Base-by-base conservation (phyloP, 2,113 vertebrate genomes). In the Dromaius novaehollandiae region DNA sequence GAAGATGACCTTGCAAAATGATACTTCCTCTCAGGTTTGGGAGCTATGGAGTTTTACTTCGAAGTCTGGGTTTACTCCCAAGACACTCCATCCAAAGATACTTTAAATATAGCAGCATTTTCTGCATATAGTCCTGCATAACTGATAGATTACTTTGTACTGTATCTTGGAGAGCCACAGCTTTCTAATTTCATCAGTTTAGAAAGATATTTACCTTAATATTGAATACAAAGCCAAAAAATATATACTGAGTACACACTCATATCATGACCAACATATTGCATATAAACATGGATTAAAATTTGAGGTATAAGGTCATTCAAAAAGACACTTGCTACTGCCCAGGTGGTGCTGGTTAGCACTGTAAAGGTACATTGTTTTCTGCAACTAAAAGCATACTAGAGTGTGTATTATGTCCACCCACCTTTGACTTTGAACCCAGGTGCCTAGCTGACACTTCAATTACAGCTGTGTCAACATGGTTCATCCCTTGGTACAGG, bases 281-380 rank as follows among this genome's bases (percentile, higher is more conserved):
- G 38, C 38, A 79, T 4, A 64, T 10, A 74, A 69, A 13, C 44
- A 86, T 5, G 0, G 0, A 48, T 48, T 56, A 60, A 32, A 10
- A 50, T 42, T 80, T 46, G 7, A 7, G 28, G 65, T 3, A 22
- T 34, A 60, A 83, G 22, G 21, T 36, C 28, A 76, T 63, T 69
- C 9, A 42, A n/a, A 76, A 53, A 65, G n/a, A 53, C 9, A 34
- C 50, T 18, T 69, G 38, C 50, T 51, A 69, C 10, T 51, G 56
- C 32, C 42, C 66, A 64, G 22, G 21, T 82, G 17, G 24, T 73
- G 38, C 38, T 63, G 4, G 0, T 34, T 71, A 12, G 32, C 5
- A n/a, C 51, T 85, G 15, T 63, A 63, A 89, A 80, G 8, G 13
- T 21, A 38, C 1, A 1, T 6, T 40, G 42, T 56, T 11, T 76